Evolutionary conservation across 2,797 vertebrate species (phyloP), one percentile per base, ranked within the genome.

Genomic region (Pygocentrus nattereri): DNA sequence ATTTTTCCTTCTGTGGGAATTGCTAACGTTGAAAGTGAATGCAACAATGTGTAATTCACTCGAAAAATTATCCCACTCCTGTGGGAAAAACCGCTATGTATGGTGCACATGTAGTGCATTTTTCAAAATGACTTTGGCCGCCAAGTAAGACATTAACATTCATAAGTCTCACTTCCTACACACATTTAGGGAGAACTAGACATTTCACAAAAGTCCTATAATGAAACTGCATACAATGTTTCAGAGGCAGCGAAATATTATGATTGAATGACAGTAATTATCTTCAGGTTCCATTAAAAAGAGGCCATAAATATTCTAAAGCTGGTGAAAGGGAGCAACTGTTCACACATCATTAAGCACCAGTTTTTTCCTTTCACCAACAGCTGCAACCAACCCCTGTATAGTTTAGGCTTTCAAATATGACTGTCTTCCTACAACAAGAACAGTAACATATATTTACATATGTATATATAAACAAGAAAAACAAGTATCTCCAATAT

Each of bases 21-120:
- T 70, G 5, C 68, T 56, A 38, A 49, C 23, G 52, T 23, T 10
- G 44, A 54, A 58, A 21, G 27, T 30, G 16, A 12, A 18, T 30
- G 41, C 74, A 82, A 47, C 15, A 8, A 27, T 75, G 23, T 50
- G 7, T 49, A 13, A 56, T 52, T 65, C 31, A n/a, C 30, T 61
- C 44, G 19, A 1, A 69, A 47, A 23, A 34, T 61, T 3, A 34
- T 19, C 44, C 70, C 15, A 2, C 31, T 49, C 19, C 52, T 25
- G 23, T 15, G n/a, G 5, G 41, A 61, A 23, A 69, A 47, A 47
- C 10, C 23, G 11, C 34, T 23, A 47, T 69, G 41, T 15, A 7
- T 41, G 16, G 4, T 62, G 27, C 31, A 58, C n/a, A 58, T n/a
- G n/a, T 23, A 58, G 54, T 10, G 27, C 27, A 6, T 18, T 18